Evolutionary conservation across 1,140 invertebrate species (phyloP).

Genomic region (Propsilocerus akamusi): DNA sequence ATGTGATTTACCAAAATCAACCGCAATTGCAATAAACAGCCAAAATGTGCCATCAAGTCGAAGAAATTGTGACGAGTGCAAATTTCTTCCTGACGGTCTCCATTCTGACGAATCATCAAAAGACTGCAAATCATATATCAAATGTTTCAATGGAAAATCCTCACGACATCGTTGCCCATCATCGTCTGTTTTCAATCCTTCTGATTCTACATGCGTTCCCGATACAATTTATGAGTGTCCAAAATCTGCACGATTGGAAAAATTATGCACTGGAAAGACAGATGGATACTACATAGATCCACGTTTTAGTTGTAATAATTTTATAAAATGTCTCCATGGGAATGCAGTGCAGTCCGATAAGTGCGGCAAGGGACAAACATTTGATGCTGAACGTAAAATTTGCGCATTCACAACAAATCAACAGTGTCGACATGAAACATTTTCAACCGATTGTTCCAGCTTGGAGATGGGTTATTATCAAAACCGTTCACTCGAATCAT

Average conservation of each 20-base stretch:
- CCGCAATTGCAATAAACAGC: conserved; percentile 2
- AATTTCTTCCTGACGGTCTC: conserved; percentile 10
- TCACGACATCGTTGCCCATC: conserved; percentile 13
- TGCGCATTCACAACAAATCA: neutral
- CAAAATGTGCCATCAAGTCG: neutral
- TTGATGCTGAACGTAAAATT: conserved; percentile 5
- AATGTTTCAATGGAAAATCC: conserved; percentile 11
- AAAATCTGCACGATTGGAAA: conserved; percentile 15
- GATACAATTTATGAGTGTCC: conserved; percentile 9
- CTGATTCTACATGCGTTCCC: conserved; percentile 17
- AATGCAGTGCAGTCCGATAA: conserved; percentile 2
- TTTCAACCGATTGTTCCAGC: conserved; percentile 23
- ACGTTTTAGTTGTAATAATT: conserved; percentile 5
- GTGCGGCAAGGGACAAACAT: conserved; percentile 6
- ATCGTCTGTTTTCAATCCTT: conserved; percentile 17
- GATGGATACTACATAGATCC: conserved; percentile 10
- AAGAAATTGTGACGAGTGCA: conserved; percentile 8
- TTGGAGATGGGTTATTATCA: conserved; percentile 28
- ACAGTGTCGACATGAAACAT: conserved; percentile 6
- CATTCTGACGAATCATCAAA: conserved; percentile 8
- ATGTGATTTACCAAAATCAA: conserved; percentile 6
- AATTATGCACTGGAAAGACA: conserved; percentile 12
- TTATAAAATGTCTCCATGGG: conserved; percentile 5
- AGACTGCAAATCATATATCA: conserved; percentile 17
- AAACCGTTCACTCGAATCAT: conserved; percentile 21